Percentiles rank a stretch among this genome's conserved stretches.
These are phyloP conservation scores for Diabrotica undecimpunctata DNA, from an alignment of 1,140 invertebrate genomes.

Conservation along the genomic window DNA sequence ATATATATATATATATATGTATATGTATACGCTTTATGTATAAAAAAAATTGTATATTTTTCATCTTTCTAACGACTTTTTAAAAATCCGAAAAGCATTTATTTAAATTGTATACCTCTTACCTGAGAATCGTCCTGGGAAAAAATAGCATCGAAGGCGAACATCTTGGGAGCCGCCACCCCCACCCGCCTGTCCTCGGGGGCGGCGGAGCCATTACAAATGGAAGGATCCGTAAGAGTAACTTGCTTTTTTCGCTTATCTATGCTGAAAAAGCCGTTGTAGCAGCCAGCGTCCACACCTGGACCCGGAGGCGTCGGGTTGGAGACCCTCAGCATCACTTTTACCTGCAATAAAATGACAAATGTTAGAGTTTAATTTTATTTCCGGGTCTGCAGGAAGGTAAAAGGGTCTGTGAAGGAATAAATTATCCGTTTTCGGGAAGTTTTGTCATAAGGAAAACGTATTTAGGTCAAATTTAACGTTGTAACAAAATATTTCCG, in stretches of 20 bases:
- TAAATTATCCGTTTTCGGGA: too few relatives aligned
- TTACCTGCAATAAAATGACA: conserved; percentile 62
- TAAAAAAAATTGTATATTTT: too few relatives aligned
- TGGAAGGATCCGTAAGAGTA: conserved; percentile 76
- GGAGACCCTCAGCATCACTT: conserved; percentile 82
- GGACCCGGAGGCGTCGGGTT: conserved; percentile 48
- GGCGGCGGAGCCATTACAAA: conserved; percentile 54
- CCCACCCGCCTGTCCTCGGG: conserved; percentile 65
- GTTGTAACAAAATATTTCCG: too few relatives aligned
- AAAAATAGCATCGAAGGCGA: conserved; percentile 93
- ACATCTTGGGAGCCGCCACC: conserved; percentile 93
- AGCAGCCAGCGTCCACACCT: conserved; percentile 47
- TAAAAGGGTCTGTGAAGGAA: too few relatives aligned
- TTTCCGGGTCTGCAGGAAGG: too few relatives aligned
- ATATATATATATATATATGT: too few relatives aligned
- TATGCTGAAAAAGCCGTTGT: conserved; percentile 66
- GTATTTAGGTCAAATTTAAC: too few relatives aligned
- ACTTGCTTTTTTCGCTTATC: conserved; percentile 90
- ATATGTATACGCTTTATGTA: too few relatives aligned
- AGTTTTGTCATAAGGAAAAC: too few relatives aligned
- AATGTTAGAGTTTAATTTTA: too few relatives aligned
- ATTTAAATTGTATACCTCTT: conserved; percentile 16
- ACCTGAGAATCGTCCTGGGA: conserved; percentile 89
- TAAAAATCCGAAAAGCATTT: too few relatives aligned
- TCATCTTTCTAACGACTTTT: too few relatives aligned